Percentiles rank a stretch among this genome's conserved stretches.
Evolutionary conservation across 1,140 invertebrate species (phyloP).

Genomic region (Lepidotrigona ventralis): DNA sequence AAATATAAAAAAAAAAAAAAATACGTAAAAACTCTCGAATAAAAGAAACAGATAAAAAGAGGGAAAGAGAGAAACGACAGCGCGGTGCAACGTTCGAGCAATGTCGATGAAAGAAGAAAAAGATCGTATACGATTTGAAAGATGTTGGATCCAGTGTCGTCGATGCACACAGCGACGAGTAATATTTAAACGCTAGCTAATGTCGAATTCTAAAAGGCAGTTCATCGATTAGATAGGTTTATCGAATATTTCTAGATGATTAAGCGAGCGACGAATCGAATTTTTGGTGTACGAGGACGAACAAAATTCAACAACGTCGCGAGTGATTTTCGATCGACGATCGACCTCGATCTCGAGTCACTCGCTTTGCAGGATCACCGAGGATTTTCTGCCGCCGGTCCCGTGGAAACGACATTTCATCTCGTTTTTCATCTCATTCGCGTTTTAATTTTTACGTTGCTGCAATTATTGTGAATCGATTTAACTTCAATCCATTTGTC

Average conservation of each 20-base stretch:
- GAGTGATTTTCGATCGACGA: conserved; percentile 55
- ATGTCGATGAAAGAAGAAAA: neutral
- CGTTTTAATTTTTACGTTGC: neutral
- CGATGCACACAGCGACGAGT: conserved; percentile 19
- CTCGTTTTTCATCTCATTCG: neutral
- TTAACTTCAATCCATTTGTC: too few relatives aligned
- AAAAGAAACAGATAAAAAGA: neutral
- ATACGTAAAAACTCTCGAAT: neutral
- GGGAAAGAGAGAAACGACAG: neutral
- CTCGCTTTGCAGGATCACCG: neutral
- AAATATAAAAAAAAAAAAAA: too few relatives aligned
- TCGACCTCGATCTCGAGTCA: conserved; percentile 48
- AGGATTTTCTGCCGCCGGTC: conserved; percentile 1
- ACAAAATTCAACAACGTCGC: conserved; percentile 14
- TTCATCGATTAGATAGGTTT: conserved; percentile 36
- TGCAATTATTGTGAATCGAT: too few relatives aligned
- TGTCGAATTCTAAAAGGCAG: conserved; percentile 22
- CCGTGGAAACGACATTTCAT: neutral
- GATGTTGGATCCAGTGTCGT: conserved; percentile 33
- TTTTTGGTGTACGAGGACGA: conserved; percentile 30
- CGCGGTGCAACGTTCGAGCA: conserved; percentile 2
- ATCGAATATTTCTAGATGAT: conserved; percentile 13
- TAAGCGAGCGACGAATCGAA: conserved; percentile 16
- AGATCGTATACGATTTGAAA: conserved; percentile 13
- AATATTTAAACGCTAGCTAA: neutral